Conservation (phyloP, 2,888 invertebrate genomes). For the Xylota sylvarum region DNA sequence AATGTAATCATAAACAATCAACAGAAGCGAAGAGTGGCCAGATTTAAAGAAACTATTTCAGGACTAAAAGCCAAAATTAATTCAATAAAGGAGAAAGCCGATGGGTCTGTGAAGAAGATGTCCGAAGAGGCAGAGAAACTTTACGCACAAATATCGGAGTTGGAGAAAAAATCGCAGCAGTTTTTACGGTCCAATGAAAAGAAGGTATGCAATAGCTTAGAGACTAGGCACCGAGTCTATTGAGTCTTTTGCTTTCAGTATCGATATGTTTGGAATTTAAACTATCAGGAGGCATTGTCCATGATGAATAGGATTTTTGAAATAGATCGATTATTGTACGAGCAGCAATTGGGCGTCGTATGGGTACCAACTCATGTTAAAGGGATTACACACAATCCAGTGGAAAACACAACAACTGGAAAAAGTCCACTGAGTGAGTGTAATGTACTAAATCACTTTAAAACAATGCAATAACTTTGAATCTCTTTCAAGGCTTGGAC, state of each 20-base stretch:
- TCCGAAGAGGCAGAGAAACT: conserved; percentile 89
- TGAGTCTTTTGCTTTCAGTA: conserved; percentile 77
- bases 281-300: conserved; percentile 85
- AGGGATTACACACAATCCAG: conserved; percentile 35
- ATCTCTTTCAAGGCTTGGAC: not conserved
- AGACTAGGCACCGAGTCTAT: not conserved
- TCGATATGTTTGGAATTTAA: conserved; percentile 87
- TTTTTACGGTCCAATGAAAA: conserved; percentile 88
- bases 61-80: conserved; percentile 88
- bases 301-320: conserved; percentile 86
- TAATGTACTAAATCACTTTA: no score
- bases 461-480: not conserved
- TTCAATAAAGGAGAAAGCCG: conserved; percentile 88
- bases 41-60: conserved; percentile 90
- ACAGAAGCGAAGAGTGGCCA: conserved; percentile 91
- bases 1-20: conserved; percentile 92
- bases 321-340: conserved; percentile 87
- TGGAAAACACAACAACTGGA: conserved; percentile 32
- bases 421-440: conserved; percentile 40
- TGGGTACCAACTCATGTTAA: conserved; percentile 86
- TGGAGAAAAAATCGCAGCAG: conserved; percentile 89
- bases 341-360: conserved; percentile 87
- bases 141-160: conserved; percentile 88
- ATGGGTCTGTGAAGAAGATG: conserved; percentile 88
- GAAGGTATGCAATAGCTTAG: conserved; percentile 84